Conservation (phyloP, 2,113 vertebrate genomes). For the Pedetes capensis region DNA sequence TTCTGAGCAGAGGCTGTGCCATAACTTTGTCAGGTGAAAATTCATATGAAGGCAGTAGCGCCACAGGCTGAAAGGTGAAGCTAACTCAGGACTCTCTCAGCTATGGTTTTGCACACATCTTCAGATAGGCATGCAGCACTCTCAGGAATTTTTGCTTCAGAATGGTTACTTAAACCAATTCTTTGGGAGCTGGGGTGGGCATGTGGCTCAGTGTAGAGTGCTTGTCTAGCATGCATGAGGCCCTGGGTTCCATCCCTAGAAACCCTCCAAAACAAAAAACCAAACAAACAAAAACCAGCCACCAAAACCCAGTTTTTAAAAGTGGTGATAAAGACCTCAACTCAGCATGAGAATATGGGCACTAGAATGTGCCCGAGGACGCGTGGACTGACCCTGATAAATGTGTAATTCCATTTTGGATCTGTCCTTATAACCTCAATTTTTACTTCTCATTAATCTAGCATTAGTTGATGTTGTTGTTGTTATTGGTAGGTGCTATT, state of each 20-base stretch:
- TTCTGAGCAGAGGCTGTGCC: background rate
- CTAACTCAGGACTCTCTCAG: background rate
- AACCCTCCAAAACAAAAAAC: too few relatives aligned
- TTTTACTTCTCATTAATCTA: background rate
- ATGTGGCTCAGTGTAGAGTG: background rate
- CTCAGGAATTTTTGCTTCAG: background rate
- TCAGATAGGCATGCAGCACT: background rate
- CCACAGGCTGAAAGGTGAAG: background rate
- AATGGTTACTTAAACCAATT: background rate
- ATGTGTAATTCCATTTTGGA: background rate
- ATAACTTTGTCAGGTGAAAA: background rate
- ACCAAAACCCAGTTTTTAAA: background rate
- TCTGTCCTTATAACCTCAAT: background rate
- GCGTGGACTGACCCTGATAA: background rate
- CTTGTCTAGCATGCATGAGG: background rate
- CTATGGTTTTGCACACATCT: background rate
- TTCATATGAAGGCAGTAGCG: background rate
- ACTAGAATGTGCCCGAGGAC: background rate
- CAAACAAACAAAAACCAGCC: background rate
- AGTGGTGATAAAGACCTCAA: background rate
- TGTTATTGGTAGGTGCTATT: too few relatives aligned
- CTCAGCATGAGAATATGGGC: background rate
- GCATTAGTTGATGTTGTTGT: background rate
- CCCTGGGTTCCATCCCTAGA: background rate
- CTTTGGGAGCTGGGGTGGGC: background rate